Evolutionary conservation across 1,140 invertebrate genomes (phyloP).

Genomic region (Pseudomyrmex pallidus): DNA sequence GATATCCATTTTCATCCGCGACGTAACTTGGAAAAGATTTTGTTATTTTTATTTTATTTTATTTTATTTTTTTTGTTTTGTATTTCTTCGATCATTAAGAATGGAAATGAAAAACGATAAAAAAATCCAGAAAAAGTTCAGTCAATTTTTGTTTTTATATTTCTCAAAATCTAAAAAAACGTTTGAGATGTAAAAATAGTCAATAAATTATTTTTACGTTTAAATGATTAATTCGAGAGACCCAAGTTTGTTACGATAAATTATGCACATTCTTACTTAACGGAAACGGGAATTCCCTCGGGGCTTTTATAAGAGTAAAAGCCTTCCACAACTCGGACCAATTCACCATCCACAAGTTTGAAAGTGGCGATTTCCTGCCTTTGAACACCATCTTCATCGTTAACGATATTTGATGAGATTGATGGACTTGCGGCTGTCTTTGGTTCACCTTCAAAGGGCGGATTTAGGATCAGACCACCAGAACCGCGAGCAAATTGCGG

Average conservation of each 20-base stretch:
- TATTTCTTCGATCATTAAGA: too few species aligned
- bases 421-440: conserved; percentile 49
- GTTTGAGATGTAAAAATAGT: neutral
- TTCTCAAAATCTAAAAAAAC: neutral
- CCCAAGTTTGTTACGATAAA: neutral
- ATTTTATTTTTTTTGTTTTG: too few species aligned
- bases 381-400: conserved; percentile 72
- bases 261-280: conserved; percentile 77
- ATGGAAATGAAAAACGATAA: neutral
- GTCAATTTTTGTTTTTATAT: too few species aligned
- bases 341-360: conserved; percentile 79
- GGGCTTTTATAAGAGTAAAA: conserved; percentile 81
- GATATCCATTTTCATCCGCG: conserved; percentile 83
- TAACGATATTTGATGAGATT: conserved; percentile 16
- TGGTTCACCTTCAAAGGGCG: conserved; percentile 67
- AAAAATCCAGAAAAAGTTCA: too few species aligned
- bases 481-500: conserved; percentile 78
- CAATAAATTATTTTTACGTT: neutral
- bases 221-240: too few species aligned
- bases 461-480: conserved; percentile 77
- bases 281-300: conserved; percentile 81
- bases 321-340: conserved; percentile 79
- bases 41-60: neutral
- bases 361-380: conserved; percentile 77
- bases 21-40: conserved; percentile 76